Evolutionary conservation across 2,888 invertebrate genomes (phyloP), one percentile per base, ranked within the genome.

Genomic region (Cybosia mesomella): DNA sequence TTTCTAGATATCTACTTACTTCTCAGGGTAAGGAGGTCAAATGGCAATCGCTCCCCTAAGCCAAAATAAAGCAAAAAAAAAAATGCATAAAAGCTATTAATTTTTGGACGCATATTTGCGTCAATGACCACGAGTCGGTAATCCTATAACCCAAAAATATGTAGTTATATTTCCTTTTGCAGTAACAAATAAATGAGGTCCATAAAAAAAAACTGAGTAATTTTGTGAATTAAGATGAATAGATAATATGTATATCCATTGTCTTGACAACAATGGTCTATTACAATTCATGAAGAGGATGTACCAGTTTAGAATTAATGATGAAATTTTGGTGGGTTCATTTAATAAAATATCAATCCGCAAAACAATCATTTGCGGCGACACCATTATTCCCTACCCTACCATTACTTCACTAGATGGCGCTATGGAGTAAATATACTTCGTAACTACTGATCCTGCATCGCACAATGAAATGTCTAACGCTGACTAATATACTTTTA

Each of bases 231-330:
- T 22, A 58, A 64, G 8, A 43, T 43, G 18, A 43, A 43, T 43
- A 18, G 43, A 18, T 64, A 57, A 53, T 64, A 36, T 58, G 55
- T 7, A 49, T 58, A 11, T 43, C 11, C 15, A 66, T 69, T 21
- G 24, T 66, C 13, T 61, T 58, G 43, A 32, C 54, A 32, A 63
- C 58, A 59, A 55, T 54, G n/a, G 32, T 7, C 49, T 24, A 49
- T 58, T 36, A 10, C 22, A 13, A 34, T 53, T 13, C 58, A 62
- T 58, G 58, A 34, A 22, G 9, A 2, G 18, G 0, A 66, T 59
- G 77, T 70, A 58, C 55, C 13, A 57, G 32, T 21, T 58, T 58
- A 34, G 58, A 58, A 34, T 58, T 60, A 24, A 15, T 39, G 36
- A 60, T 60, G 22, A 15, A 49, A 49, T 49, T 49, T 49, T 36